phyloP scores from a whole-genome alignment of 2,797 vertebrate species.

The Danio jaintianensis region DNA sequence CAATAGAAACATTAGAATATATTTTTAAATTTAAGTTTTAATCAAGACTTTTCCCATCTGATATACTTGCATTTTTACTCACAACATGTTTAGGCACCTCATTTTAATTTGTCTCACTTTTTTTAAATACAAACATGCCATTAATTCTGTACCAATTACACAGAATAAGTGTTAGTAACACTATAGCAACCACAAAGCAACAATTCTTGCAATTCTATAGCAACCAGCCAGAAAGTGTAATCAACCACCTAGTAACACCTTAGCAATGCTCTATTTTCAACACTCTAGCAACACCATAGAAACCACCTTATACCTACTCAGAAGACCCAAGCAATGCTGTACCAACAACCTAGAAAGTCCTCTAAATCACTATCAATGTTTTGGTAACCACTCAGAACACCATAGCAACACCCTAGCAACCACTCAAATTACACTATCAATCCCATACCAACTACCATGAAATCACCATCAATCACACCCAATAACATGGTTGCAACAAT shows the following conservation, averaged over 20 bases:
- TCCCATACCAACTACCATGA: too few species aligned
- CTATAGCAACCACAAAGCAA: neutral
- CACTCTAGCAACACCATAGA: too few species aligned
- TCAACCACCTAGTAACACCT: neutral
- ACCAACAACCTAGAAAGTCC: neutral
- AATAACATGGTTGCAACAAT: neutral
- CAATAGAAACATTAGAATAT: neutral
- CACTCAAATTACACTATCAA: too few species aligned
- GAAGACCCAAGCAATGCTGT: neutral
- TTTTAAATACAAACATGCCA: too few species aligned
- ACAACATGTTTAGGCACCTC: neutral
- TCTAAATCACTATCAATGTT: neutral
- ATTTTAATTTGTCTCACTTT: too few species aligned
- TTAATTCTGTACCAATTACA: neutral
- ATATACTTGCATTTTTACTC: neutral
- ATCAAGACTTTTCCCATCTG: neutral
- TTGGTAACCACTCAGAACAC: neutral
- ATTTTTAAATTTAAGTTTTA: neutral
- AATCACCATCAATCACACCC: too few species aligned
- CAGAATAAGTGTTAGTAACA: neutral
- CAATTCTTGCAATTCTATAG: too few species aligned
- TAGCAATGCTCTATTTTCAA: too few species aligned
- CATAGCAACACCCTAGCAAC: neutral
- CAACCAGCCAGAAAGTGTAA: neutral
- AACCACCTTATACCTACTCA: too few species aligned